A percentile compares a stretch with the other conserved stretches of the same genome.
These are phyloP conservation scores for Zapus hudsonius DNA, from an alignment of 2,113 vertebrate species.

Conservation along the genomic window DNA sequence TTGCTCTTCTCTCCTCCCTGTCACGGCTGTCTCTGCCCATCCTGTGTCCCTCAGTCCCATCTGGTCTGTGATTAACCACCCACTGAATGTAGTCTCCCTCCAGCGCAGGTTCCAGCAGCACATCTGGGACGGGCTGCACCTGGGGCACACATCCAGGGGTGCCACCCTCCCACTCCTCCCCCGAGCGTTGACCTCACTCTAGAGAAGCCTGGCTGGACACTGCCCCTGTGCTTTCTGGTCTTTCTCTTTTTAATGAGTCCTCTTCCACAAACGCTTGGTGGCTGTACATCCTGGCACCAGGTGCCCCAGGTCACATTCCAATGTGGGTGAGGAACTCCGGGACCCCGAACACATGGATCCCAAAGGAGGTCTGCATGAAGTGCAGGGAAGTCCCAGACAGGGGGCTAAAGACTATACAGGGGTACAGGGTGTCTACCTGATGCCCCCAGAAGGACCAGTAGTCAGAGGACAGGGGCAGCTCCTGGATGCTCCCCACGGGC, in stretches of 20 bases:
- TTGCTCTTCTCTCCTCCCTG: background rate
- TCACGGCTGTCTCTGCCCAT: background rate
- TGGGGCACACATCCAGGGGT: background rate
- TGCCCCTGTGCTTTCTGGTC: too few relatives aligned
- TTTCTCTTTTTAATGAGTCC: too few relatives aligned
- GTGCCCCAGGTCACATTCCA: background rate
- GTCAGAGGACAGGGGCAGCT: rapidly evolving
- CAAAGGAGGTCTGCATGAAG: rapidly evolving
- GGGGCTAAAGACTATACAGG: background rate
- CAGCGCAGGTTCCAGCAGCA: background rate
- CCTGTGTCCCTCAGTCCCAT: background rate
- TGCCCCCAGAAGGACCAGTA: rapidly evolving
- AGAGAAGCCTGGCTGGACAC: too few relatives aligned
- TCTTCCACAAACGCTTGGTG: too few relatives aligned
- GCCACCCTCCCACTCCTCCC: background rate
- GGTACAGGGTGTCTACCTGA: rapidly evolving
- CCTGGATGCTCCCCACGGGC: background rate
- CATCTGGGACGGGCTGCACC: background rate
- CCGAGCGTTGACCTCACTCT: background rate
- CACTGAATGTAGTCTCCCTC: background rate
- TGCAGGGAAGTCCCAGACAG: rapidly evolving
- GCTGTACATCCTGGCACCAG: background rate
- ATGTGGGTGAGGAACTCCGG: background rate
- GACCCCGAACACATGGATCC: rapidly evolving
- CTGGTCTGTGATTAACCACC: background rate